A percentile compares a stretch with the other conserved stretches of the same genome.
Conservation (phyloP, 2,888 invertebrate species). For the Ennomos erosarius region DNA sequence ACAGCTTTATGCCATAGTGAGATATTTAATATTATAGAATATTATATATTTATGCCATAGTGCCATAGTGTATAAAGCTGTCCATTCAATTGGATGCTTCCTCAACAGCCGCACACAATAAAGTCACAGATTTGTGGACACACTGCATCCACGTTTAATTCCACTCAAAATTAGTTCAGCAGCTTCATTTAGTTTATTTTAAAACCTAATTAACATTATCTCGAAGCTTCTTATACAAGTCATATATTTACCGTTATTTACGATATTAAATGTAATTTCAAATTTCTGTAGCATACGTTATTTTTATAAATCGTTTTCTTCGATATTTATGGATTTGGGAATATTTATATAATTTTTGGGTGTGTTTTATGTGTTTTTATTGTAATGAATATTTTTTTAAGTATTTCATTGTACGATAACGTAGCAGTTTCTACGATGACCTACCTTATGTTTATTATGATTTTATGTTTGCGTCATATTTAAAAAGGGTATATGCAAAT, state of each 20-base stretch:
- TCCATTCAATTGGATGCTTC: conserved; percentile 63
- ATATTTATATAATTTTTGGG: conserved; percentile 56
- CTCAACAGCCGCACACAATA: conserved; percentile 71
- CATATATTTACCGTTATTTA: conserved; percentile 57
- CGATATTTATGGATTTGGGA: conserved; percentile 51
- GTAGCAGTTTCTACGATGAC: too few species aligned
- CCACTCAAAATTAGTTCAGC: conserved; percentile 68
- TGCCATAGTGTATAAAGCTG: conserved; percentile 52
- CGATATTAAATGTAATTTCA: conserved; percentile 37
- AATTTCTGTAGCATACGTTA: conserved; percentile 43
- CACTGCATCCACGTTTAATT: conserved; percentile 66
- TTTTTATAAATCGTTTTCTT: conserved; percentile 57
- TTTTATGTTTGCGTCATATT: too few species aligned
- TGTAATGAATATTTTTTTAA: conserved; percentile 41
- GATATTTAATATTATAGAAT: too few species aligned
- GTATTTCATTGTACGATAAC: too few species aligned
- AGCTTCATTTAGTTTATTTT: conserved; percentile 64
- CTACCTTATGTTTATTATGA: too few species aligned
- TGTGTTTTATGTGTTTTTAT: conserved; percentile 53
- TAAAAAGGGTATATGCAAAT: too few species aligned
- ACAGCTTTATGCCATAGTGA: too few species aligned
- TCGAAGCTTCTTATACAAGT: conserved; percentile 62
- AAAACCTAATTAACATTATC: conserved; percentile 63
- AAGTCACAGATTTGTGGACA: conserved; percentile 73
- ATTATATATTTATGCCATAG: too few species aligned